Evolutionary conservation across 2,888 invertebrate species (phyloP).

Genomic region (Steinernema scapterisci): DNA sequence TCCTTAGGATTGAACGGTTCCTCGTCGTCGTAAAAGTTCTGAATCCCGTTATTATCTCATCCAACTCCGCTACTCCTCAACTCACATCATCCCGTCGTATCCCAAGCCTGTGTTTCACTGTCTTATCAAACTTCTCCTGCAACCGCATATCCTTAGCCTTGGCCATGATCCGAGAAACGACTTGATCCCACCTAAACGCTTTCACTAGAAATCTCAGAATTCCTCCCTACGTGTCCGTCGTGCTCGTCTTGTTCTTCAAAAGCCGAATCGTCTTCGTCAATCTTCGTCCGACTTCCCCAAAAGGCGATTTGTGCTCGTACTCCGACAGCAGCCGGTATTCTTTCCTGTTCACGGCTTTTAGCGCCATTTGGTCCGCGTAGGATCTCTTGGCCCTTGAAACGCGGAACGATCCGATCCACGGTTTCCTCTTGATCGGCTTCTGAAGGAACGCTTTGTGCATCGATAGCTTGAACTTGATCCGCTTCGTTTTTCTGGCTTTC

Average conservation of each 20-base stretch:
- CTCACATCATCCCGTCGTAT: slow-evolving; percentile 43
- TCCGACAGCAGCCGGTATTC: not conserved
- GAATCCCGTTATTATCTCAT: slow-evolving; percentile 46
- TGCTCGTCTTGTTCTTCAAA: not conserved
- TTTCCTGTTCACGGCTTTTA: not conserved
- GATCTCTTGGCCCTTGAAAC: not conserved
- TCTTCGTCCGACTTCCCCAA: slow-evolving; percentile 24
- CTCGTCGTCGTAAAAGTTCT: slow-evolving; percentile 40
- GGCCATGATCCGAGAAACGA: slow-evolving; percentile 15
- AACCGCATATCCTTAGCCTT: slow-evolving; percentile 29
- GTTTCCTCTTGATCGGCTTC: not conserved
- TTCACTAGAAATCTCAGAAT: not conserved
- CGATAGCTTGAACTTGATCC: not conserved
- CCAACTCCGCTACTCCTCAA: not conserved
- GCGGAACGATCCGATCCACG: not conserved
- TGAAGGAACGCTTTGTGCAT: not conserved
- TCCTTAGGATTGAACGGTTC: slow-evolving; percentile 45
- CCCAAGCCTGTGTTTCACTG: slow-evolving; percentile 39
- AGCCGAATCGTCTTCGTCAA: slow-evolving; percentile 2
- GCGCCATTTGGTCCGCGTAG: no score
- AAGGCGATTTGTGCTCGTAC: slow-evolving; percentile 12
- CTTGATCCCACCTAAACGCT: slow-evolving; percentile 35
- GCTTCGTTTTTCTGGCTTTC: not conserved
- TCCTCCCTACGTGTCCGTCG: not conserved
- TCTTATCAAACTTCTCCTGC: not conserved